Evolutionary conservation across 2,113 vertebrate genomes (phyloP).

Genomic region (Chloropsis hardwickii): DNA sequence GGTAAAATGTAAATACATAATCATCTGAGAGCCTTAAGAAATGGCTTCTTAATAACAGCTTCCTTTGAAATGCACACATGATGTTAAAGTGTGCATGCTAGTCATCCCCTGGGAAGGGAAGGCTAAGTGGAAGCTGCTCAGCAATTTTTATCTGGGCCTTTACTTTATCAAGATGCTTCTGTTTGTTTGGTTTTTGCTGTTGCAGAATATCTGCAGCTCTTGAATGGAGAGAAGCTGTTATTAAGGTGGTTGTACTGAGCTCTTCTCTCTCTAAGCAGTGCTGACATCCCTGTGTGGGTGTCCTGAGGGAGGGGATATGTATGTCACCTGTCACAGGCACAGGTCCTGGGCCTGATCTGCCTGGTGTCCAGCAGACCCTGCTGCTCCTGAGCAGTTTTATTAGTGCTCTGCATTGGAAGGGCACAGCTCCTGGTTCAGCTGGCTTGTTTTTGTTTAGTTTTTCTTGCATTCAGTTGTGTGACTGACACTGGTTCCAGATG

Average conservation of each 20-base stretch:
- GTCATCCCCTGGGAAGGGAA: neutral
- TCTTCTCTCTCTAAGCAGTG: neutral
- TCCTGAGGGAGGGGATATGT: neutral
- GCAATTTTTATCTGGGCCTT: neutral
- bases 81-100: neutral
- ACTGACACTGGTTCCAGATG: neutral
- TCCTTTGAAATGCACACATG: neutral
- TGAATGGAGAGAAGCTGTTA: neutral
- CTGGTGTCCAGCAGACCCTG: neutral
- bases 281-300: neutral
- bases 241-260: neutral
- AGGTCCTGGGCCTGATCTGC: neutral
- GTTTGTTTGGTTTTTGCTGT: neutral
- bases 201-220: neutral
- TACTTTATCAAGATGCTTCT: neutral
- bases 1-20: neutral
- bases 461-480: neutral
- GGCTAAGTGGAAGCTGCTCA: neutral
- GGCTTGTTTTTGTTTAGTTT: neutral
- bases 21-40: neutral
- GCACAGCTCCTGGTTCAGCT: neutral
- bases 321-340: neutral
- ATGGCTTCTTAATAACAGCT: neutral
- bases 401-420: neutral
- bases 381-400: neutral